These are phyloP conservation scores for Vidua macroura DNA, from an alignment of 2,113 vertebrate species.

Conservation along the genomic window DNA sequence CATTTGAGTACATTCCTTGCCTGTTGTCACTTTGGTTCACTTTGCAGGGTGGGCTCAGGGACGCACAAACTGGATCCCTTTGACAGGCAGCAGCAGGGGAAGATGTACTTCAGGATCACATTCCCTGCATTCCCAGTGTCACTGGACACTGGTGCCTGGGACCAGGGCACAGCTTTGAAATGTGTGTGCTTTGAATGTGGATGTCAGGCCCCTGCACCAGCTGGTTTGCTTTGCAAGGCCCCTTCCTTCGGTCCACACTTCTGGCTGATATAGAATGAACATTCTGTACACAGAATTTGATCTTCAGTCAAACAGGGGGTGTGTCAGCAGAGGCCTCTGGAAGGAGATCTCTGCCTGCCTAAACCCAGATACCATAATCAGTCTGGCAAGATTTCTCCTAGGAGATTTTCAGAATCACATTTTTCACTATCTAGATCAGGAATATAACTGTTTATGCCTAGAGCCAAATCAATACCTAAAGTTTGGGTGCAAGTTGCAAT, in stretches of 20 bases:
- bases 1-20: neutral
- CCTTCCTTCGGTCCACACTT: neutral
- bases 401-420: neutral
- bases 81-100: neutral
- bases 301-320: neutral
- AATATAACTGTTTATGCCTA: neutral
- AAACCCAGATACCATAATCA: neutral
- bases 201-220: neutral
- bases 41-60: neutral
- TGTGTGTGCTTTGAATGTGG: accelerated
- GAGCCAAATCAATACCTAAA: neutral
- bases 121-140: neutral
- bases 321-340: neutral
- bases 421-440: neutral
- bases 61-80: neutral
- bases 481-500: neutral
- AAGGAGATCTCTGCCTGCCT: neutral
- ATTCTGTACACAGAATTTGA: neutral
- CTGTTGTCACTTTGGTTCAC: neutral
- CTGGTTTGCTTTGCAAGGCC: neutral
- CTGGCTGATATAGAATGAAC: neutral
- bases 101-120: neutral
- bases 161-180: neutral
- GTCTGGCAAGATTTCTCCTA: neutral
- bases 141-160: neutral